Evolutionary conservation across 2,797 vertebrate species (phyloP), one percentile per base, ranked within the genome.

Genomic region (Melanitta fusca): DNA sequence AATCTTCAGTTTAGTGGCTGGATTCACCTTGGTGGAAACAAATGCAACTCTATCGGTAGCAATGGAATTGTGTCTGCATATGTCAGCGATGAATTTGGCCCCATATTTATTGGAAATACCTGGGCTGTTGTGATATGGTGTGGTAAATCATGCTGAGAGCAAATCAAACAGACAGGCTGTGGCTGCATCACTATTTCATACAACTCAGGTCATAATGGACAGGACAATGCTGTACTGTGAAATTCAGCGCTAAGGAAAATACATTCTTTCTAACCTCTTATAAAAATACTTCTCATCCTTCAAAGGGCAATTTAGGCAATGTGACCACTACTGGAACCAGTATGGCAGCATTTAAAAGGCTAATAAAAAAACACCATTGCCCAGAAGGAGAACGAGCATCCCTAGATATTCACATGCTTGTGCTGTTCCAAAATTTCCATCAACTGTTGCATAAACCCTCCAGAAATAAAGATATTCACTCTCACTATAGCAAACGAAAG

Each of bases 401-500:
- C 4, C 6, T 22, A 74, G 88, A 58, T 72, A 88, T 60, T 83
- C 64, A 83, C 53, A 73, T 7, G 24, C 71, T 95, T 91, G 88
- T 89, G 41, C 80, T 82, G 57, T 72, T 95, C 96, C 70, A 84
- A 86, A 89, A 96, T 96, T 89, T 60, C 64, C 69, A 88, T 94
- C 92, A 93, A 96, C 89, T 95, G 83, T 95, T 92, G 94, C 72
- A 82, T 58, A 91, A 70, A 91, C 61, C 87, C 73, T 94, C 83
- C 32, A 71, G 81, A 97, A 96, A 97, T 89, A 96, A 97, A 96
- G 89, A 85, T 92, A 95, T 89, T 88, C 72, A 69, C 81, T 85
- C 87, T 92, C 60, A 38, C 86, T 91, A 62, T 82, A 80, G 80
- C 57, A 98, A 99, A 98, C 98, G 97, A 98, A 99, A 98, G 97